Evolutionary conservation across 23 tunicate species (phyloP), one percentile per base, ranked within the genome.

Genomic region (Ciona savignyi): DNA sequence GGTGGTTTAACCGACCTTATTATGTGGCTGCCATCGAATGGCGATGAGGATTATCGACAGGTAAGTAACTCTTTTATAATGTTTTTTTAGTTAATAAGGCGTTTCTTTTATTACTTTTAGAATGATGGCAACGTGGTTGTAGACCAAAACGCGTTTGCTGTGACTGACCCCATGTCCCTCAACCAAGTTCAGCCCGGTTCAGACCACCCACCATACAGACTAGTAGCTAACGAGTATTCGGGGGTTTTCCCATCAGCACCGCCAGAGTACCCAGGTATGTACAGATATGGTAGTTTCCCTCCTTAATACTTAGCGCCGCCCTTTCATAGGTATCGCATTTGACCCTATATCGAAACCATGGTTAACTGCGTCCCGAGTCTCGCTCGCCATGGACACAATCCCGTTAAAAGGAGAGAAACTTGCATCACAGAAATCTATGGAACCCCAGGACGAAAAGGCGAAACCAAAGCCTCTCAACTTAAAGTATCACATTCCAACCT

Each of bases 201-300:
- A 4, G 28, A 63, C 23, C 15, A 63, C 22, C 4, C 15, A 42
- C 15, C 56, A 42, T 42, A 42, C 56, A 42, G 15, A 42, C 56
- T 9, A 9, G 15, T 9, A 4, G 28, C 24, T 20, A n/a, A 63
- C 28, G 67, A 63, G 6, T 25, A 63, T 4, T 63, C 26, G 4
- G 67, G 67, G 2, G 23, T 27, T 62, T 19, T 78, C 27, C 83
- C 83, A 1, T 66, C 83, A 34, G 83, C 83, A 1, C 83, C 83
- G 23, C 83, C 83, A 1, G 76, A 78, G 32, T 78, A 78, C 60
- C 83, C 83, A 70, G 76, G 83, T 72, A 15, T 20, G 20, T 49
- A 11, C 20, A 62, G 78, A 70, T 11, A 25, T 74, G 3, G 42
- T 30, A 60, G 35, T 15, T 25, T 65, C 27, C n/a, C n/a, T n/a